Conservation (phyloP, 2,888 invertebrate species). For the Allophyes oxyacanthae region DNA sequence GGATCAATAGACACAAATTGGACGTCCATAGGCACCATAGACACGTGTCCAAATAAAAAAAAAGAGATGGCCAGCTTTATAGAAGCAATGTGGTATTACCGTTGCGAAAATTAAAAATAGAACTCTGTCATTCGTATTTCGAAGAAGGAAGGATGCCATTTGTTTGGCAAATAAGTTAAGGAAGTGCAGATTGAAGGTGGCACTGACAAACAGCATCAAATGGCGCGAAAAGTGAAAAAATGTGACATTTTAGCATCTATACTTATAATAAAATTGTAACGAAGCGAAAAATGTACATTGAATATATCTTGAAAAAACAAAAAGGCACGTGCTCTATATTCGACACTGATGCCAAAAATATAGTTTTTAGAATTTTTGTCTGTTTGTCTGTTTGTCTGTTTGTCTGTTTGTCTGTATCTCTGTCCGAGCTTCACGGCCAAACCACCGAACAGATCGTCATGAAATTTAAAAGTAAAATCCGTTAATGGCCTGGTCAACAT, state of each 20-base stretch:
- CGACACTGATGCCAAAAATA: too few species aligned
- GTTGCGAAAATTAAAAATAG: constrained; percentile 31
- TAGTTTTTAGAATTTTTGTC: too few species aligned
- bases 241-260: constrained; percentile 81
- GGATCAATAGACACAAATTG: constrained; percentile 84
- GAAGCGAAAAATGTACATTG: too few species aligned
- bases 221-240: constrained; percentile 86
- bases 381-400: too few species aligned
- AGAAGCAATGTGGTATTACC: constrained; percentile 24
- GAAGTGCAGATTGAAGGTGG: constrained; percentile 50
- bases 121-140: constrained; percentile 42
- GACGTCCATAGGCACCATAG: constrained; percentile 81
- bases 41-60: constrained; percentile 79
- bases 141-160: constrained; percentile 60
- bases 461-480: too few species aligned
- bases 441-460: too few species aligned
- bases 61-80: constrained; percentile 64
- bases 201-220: constrained; percentile 84
- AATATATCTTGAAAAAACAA: too few species aligned
- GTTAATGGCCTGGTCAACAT: too few species aligned
- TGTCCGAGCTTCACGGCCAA: too few species aligned
- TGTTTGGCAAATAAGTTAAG: constrained; percentile 37
- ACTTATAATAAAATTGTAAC: too few species aligned
- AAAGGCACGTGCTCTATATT: too few species aligned
- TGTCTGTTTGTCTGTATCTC: too few species aligned